Conservation (phyloP, 2,797 vertebrate species). For the Poeciliopsis presidionis region DNA sequence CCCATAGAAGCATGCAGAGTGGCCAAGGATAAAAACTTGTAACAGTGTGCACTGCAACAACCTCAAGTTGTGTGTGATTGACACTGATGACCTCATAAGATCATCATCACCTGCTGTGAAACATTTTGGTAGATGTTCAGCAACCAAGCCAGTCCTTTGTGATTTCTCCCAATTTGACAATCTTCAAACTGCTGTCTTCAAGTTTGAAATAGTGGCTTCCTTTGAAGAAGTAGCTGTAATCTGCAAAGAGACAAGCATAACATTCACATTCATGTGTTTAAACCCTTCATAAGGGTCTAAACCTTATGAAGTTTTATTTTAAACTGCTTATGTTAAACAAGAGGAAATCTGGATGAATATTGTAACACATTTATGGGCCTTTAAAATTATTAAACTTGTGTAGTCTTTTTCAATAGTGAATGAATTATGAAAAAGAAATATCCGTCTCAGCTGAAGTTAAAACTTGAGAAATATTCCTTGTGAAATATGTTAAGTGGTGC, state of each 20-base stretch:
- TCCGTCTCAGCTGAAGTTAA: slow-evolving; percentile 15
- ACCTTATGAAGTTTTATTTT: background rate
- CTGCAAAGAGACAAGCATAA: slow-evolving; percentile 72
- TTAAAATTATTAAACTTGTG: background rate
- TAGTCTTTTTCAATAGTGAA: background rate
- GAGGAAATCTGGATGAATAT: background rate
- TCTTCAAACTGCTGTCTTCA: slow-evolving; percentile 96
- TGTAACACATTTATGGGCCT: slow-evolving; percentile 3
- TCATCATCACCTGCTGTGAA: slow-evolving; percentile 50
- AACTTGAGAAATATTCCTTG: slow-evolving; percentile 25
- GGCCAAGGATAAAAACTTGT: slow-evolving; percentile 72
- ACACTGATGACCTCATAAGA: slow-evolving; percentile 59
- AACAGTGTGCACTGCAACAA: slow-evolving; percentile 69
- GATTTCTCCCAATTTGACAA: slow-evolving; percentile 94
- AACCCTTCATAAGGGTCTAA: background rate
- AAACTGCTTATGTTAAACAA: slow-evolving; percentile 4
- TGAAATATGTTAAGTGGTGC: slow-evolving; percentile 46
- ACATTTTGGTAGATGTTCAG: slow-evolving; percentile 75
- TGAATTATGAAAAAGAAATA: slow-evolving; percentile 7
- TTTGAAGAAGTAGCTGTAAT: slow-evolving; percentile 98
- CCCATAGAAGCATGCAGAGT: slow-evolving; percentile 77
- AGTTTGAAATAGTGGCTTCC: slow-evolving; percentile 93
- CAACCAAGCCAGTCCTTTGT: slow-evolving; percentile 96
- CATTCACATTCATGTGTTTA: background rate
- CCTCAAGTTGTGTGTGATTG: slow-evolving; percentile 71